Conservation (phyloP, 92 coral and sea anemone genomes). For the Virgularia gustaviana region DNA sequence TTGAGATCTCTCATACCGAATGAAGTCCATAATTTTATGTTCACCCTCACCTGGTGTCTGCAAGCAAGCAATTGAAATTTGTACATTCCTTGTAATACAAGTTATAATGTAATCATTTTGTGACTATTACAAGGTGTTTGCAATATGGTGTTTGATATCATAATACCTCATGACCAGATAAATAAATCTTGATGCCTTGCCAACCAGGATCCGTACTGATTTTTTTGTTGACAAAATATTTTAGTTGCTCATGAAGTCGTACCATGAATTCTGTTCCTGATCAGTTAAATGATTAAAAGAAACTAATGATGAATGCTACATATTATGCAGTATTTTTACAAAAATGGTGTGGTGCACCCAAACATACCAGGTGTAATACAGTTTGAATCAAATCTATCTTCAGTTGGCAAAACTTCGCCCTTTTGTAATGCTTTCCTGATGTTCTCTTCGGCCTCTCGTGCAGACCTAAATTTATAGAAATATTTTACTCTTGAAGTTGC, state of each 20-base stretch:
- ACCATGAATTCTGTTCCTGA: slow-evolving; percentile 96
- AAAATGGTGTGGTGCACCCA: background rate
- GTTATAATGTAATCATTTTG: background rate
- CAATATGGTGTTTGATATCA: background rate
- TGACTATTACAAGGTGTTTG: background rate
- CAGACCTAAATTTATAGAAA: slow-evolving; percentile 59
- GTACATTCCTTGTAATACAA: too few species aligned
- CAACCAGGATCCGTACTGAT: slow-evolving; percentile 95
- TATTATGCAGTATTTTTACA: background rate
- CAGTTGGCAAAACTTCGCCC: slow-evolving; percentile 88
- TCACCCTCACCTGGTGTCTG: slow-evolving; percentile 99
- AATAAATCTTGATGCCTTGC: slow-evolving; percentile 80
- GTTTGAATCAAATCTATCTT: slow-evolving; percentile 96
- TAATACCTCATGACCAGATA: slow-evolving; percentile 99
- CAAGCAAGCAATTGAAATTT: background rate
- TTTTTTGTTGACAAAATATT: slow-evolving; percentile 82
- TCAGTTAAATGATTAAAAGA: background rate
- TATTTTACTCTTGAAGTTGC: background rate
- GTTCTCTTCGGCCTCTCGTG: slow-evolving; percentile 91
- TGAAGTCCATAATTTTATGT: slow-evolving; percentile 94
- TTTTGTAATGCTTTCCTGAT: slow-evolving; percentile 82
- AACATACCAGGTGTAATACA: slow-evolving; percentile 93
- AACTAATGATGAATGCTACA: background rate
- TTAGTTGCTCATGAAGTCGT: slow-evolving; percentile 85
- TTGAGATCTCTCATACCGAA: slow-evolving; percentile 74